A percentile compares a stretch with the other conserved stretches of the same genome.
Conservation (phyloP, 2,888 invertebrate genomes). For the Octodonta nipae region DNA sequence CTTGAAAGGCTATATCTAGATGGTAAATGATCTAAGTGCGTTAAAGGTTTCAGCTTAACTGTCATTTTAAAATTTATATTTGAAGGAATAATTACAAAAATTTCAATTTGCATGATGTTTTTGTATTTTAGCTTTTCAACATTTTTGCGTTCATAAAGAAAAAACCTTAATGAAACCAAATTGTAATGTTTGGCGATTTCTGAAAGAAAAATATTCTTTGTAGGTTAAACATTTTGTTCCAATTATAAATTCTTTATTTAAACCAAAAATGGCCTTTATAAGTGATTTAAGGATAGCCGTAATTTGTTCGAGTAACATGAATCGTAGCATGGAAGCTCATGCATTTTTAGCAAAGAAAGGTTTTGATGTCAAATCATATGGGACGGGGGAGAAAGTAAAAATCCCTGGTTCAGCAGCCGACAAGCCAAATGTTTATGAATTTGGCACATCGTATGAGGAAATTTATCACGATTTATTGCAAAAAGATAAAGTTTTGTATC, state of each 20-base stretch:
- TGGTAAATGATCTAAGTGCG: too few species aligned
- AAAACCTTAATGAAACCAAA: too few species aligned
- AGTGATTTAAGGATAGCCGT: constrained; percentile 71
- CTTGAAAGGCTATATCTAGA: too few species aligned
- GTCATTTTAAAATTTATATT: too few species aligned
- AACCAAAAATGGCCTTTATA: constrained; percentile 21
- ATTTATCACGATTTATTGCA: constrained; percentile 83
- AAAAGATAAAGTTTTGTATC: constrained; percentile 79
- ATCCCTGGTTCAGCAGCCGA: constrained; percentile 89
- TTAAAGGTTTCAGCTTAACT: too few species aligned
- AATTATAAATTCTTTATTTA: constrained; percentile 3
- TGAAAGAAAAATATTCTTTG: too few species aligned
- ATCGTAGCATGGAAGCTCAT: constrained; percentile 99
- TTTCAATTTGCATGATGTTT: too few species aligned
- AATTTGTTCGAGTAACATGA: constrained; percentile 98
- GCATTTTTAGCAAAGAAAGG: constrained; percentile 94
- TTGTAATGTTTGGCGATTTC: too few species aligned
- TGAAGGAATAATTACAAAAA: too few species aligned
- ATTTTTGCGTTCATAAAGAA: too few species aligned
- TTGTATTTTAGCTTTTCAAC: too few species aligned
- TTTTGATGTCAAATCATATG: constrained; percentile 86
- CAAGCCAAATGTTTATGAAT: constrained; percentile 92
- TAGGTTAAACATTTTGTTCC: constrained; percentile 1
- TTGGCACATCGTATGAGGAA: constrained; percentile 86
- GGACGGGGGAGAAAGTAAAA: constrained; percentile 90